phyloP scores from a whole-genome alignment of 2,113 vertebrate genomes.

The Indri indri region DNA sequence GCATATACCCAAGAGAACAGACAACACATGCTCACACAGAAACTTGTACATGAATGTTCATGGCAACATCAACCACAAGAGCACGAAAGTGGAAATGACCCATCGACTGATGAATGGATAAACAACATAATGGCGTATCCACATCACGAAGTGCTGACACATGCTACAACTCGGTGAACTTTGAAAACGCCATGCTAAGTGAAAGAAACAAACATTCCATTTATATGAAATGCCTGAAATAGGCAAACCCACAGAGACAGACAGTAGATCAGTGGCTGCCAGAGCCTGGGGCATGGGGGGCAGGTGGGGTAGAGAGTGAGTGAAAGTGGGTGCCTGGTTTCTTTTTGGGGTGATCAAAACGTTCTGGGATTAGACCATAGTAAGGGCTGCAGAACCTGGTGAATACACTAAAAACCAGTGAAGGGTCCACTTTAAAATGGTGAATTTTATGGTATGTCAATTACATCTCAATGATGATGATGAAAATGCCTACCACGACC shows the following conservation, averaged over 20 bases:
- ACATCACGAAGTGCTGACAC: not conserved
- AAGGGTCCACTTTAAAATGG: not conserved
- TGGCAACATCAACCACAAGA: not conserved
- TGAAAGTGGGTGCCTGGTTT: not conserved
- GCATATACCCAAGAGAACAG: not conserved
- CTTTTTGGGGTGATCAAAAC: not conserved
- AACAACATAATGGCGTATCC: not conserved
- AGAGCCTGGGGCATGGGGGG: not conserved
- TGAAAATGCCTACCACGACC: fast-evolving
- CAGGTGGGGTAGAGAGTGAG: not conserved
- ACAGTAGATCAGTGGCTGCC: not conserved
- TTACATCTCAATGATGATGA: not conserved
- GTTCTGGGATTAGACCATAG: not conserved
- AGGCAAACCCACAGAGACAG: not conserved
- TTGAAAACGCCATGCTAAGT: not conserved
- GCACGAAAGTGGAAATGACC: not conserved
- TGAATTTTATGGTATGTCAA: not conserved
- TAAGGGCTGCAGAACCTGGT: not conserved
- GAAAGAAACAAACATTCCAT: not conserved
- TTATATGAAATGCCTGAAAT: not conserved
- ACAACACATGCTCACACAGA: not conserved
- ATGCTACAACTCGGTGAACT: not conserved
- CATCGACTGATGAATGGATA: not conserved
- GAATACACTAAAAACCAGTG: not conserved
- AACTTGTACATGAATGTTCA: not conserved